Base-by-base conservation (phyloP, 2,797 vertebrate species). In the Lithobates pipiens region DNA sequence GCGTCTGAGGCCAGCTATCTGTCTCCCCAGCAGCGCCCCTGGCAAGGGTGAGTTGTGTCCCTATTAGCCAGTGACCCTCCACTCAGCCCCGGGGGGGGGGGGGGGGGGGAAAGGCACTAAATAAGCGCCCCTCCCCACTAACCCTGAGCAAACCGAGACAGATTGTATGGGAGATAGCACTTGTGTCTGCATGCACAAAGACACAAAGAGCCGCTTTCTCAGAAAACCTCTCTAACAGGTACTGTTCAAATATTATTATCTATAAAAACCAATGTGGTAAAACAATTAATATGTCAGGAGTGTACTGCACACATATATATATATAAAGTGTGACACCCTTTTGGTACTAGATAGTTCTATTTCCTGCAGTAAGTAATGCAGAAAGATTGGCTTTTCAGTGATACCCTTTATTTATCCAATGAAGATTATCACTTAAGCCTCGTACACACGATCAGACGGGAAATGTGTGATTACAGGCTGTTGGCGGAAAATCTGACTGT, bases 11-110 rank as follows among this genome's bases (percentile, higher is more conserved):
- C 83, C 50, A 54, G 83, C 69, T 79, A 54, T 80, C 29, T 61
- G 34, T 78, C 68, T 72, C 76, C 21, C 68, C 72, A 81, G 72
- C 46, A 76, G 74, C 16, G 73, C 78, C 73, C 69, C 70, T 81
- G 77, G 77, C 78, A 80, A 72, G 46, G 57, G 39, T 76, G 42
- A 80, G 84, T 80, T 77, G 44, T 63, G 80, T 81, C 46, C 36
- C 78, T 86, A 86, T 86, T 86, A 86, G 73, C 65, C 34, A 65
- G 69, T 86, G 85, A 86, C 85, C 85, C 82, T 86, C 73, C 74
- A 63, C 36, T 32, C 72, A 32, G 79, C 67, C 85, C 85, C 74
- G 65, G 79, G 85, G 85, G 42, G 34, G 32, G 32, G 72, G 65
- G 63, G 65, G 79, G 85, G 85, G 42, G 34, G 32, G 32, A 77